These are phyloP conservation scores for Flabesymbios commensalis DNA, from an alignment of 2,888 invertebrate species.

Conservation along the genomic window DNA sequence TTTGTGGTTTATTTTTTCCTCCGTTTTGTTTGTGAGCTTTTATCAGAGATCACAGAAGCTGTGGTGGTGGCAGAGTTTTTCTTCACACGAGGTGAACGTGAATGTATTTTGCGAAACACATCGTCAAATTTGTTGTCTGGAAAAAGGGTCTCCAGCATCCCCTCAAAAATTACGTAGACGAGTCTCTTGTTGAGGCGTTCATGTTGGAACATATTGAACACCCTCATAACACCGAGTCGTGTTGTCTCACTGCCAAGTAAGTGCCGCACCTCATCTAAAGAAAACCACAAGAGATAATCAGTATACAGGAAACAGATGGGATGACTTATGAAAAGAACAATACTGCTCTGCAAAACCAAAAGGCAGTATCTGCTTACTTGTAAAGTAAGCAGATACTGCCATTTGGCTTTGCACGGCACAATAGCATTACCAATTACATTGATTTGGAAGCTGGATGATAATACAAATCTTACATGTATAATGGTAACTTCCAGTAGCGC, in stretches of 20 bases:
- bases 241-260: constrained; percentile 89
- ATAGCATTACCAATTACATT: too few species aligned
- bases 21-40: too few species aligned
- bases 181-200: constrained; percentile 82
- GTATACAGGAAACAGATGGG: too few species aligned
- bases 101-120: constrained; percentile 75
- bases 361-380: too few species aligned
- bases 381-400: too few species aligned
- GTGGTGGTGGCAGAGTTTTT: not conserved
- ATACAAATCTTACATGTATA: not conserved
- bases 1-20: too few species aligned
- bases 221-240: constrained; percentile 77
- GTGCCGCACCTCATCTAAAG: constrained; percentile 82
- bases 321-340: too few species aligned
- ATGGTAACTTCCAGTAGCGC: too few species aligned
- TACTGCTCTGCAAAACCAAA: too few species aligned
- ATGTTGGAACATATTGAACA: constrained; percentile 87
- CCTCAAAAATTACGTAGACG: constrained; percentile 81
- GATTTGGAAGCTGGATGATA: not conserved
- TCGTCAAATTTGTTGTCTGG: constrained; percentile 77
- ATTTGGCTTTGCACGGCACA: too few species aligned
- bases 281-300: too few species aligned
- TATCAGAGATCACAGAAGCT: too few species aligned
- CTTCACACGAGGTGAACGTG: constrained; percentile 55
- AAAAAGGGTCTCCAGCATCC: constrained; percentile 77